Evolutionary conservation across 2,888 invertebrate genomes (phyloP), one percentile per base, ranked within the genome.

Genomic region (Brachypalpus laphriformis): DNA sequence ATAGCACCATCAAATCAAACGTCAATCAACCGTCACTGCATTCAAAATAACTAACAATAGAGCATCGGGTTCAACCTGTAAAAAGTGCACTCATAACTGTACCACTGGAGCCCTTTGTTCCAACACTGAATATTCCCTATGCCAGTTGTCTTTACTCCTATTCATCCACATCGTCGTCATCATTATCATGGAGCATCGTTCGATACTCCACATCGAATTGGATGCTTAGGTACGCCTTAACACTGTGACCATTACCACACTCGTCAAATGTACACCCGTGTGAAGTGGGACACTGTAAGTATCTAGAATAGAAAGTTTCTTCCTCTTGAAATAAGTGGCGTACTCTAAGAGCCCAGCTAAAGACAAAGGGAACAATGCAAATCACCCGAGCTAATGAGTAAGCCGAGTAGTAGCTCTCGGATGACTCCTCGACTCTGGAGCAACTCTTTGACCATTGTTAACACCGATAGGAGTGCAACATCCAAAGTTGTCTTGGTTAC

Each of bases 1-100:
- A 28, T 31, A 22, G 51, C 31, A 56, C 49, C 81, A 74, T 82
- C 70, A 76, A 82, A 66, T 71, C 75, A 66, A 59, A 71, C 76
- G 85, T 85, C 85, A 81, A 85, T 85, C 85, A 85, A 47, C 45
- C 81, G 66, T 80, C 83, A 83, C 25, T 63, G 42, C 57, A 77
- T 66, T 72, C 37, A 66, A 77, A 47, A 20, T 51, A 54, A 14
- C 37, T 22, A 81, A 81, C 75, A 85, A 85, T 76, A 70, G 75
- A 34, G 8, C 65, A 40, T 7, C 16, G 74, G 40, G 51, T 68
- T 47, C 66, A 57, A 82, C 47, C 56, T 76, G 61, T 68, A 42
- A 40, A 56, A 61, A 54, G n/a, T 70, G 65, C 28, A 68, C 54
- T 74, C 61, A 71, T 77, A 82, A 77, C 78, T 74, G 74, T 68